These are phyloP conservation scores for Limenitis camilla DNA, from an alignment of 2,888 invertebrate genomes.

Conservation along the genomic window DNA sequence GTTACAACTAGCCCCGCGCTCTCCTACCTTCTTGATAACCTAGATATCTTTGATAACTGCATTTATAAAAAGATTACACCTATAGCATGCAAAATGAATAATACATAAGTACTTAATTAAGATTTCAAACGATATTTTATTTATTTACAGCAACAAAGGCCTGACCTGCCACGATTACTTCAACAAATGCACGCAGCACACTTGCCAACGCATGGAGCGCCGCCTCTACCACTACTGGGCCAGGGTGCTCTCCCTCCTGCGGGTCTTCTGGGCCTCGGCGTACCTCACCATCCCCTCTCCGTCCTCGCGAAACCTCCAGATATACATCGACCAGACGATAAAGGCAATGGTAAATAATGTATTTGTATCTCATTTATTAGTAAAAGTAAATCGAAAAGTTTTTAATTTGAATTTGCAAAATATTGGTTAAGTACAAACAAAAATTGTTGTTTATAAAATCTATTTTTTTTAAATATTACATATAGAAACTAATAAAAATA, in stretches of 20 bases:
- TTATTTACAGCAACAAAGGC: slow-evolving; percentile 84
- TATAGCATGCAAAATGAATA: no score
- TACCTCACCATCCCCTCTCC: slow-evolving; percentile 83
- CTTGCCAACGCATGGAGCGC: slow-evolving; percentile 81
- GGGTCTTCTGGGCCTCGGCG: slow-evolving; percentile 79
- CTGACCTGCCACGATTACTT: slow-evolving; percentile 85
- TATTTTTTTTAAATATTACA: no score
- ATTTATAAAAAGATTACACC: no score
- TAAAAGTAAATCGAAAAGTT: not conserved
- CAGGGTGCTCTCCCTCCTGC: slow-evolving; percentile 71
- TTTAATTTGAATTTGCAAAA: no score
- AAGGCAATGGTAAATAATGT: slow-evolving; percentile 80
- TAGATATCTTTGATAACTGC: no score
- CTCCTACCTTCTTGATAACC: no score
- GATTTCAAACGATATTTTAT: not conserved
- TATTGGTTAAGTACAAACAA: no score
- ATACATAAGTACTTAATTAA: not conserved
- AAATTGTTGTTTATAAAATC: no score
- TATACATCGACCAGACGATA: slow-evolving; percentile 83
- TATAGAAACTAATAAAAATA: no score
- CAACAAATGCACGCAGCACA: slow-evolving; percentile 97
- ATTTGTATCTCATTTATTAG: not conserved
- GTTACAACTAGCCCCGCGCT: no score
- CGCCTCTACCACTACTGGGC: slow-evolving; percentile 76
- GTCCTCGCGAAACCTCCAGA: slow-evolving; percentile 86